Base-by-base conservation (phyloP, 2,113 vertebrate genomes). In the Hiodon alosoides region DNA sequence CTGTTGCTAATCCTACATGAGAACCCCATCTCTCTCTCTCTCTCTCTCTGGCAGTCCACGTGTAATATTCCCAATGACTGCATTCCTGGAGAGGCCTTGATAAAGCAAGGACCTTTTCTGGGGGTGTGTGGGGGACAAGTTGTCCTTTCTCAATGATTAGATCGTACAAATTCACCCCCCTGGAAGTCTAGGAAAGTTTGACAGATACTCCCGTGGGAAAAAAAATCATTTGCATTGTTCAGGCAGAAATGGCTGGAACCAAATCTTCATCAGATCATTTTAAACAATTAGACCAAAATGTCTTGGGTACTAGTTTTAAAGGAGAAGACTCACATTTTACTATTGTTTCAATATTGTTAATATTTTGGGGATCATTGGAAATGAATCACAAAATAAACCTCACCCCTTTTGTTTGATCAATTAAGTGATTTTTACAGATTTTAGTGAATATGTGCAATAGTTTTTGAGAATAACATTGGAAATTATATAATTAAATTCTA, bases 1-100 rank as follows among this genome's bases (percentile, higher is more conserved):
- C 93, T 95, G 93, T 87, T 70, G 85, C 89, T 94, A 92, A 93
- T 93, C 92, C 80, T 83, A 88, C 86, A 86, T 78, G 84, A 87
- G 83, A 87, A 82, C 80, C 87, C 83, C 76, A 80, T 69, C 67
- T 55, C 68, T 55, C 68, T 17, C 53, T 59, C 17, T 71, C 51
- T 61, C 68, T 50, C 52, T 70, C 31, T 31, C 31, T 51, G 71
- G 11, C 61, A 75, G 61, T 59, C 54, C 84, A 81, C 80, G 79
- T 72, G 71, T 71, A 67, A 86, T 82, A 69, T 69, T 69, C 48
- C 53, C 52, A 89, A 90, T 86, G 89, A 90, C 89, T 85, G 81
- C 82, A 83, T 81, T 81, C 88, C 83, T 86, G 83, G 76, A 61
- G 67, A 78, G 88, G 83, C 84, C 88, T 86, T 88, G 87, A 80